Evolutionary conservation across 2,113 vertebrate species (phyloP).

Genomic region (Saccopteryx bilineata): DNA sequence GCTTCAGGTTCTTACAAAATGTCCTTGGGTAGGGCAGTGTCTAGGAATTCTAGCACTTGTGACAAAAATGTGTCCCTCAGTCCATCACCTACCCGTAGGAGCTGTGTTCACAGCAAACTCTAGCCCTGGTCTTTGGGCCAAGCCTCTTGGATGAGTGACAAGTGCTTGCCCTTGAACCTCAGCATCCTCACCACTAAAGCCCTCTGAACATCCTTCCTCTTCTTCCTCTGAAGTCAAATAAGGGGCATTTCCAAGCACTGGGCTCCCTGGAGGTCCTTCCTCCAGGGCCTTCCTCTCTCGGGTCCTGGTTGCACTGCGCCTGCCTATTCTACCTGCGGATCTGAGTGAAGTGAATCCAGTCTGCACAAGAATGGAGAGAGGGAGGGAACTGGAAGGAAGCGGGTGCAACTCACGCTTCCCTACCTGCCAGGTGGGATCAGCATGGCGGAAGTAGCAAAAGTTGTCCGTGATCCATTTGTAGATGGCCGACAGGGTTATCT

Average conservation of each 20-base stretch:
- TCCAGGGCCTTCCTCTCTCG: not conserved
- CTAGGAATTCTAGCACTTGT: constrained; percentile 72
- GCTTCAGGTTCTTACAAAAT: not conserved
- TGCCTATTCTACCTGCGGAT: not conserved
- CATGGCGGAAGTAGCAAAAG: constrained; percentile 97
- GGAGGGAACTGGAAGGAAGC: not conserved
- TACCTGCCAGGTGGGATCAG: constrained; percentile 98
- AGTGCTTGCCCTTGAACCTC: not conserved
- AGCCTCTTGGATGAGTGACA: not conserved
- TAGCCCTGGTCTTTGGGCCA: not conserved
- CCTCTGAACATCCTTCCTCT: not conserved
- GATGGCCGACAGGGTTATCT: constrained; percentile 97
- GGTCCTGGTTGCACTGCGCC: not conserved
- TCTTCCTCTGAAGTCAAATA: not conserved
- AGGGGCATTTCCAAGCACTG: constrained; percentile 1
- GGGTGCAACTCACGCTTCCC: not conserved
- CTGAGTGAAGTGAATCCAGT: not conserved
- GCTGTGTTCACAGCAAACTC: not conserved
- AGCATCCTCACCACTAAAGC: not conserved
- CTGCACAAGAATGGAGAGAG: not conserved
- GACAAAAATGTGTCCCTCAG: constrained; percentile 56
- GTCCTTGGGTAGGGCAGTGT: not conserved
- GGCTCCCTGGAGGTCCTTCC: not conserved
- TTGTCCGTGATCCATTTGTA: constrained; percentile 99
- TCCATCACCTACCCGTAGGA: not conserved